phyloP scores from a whole-genome alignment of 2,113 vertebrate genomes.

The Bettongia penicillata region DNA sequence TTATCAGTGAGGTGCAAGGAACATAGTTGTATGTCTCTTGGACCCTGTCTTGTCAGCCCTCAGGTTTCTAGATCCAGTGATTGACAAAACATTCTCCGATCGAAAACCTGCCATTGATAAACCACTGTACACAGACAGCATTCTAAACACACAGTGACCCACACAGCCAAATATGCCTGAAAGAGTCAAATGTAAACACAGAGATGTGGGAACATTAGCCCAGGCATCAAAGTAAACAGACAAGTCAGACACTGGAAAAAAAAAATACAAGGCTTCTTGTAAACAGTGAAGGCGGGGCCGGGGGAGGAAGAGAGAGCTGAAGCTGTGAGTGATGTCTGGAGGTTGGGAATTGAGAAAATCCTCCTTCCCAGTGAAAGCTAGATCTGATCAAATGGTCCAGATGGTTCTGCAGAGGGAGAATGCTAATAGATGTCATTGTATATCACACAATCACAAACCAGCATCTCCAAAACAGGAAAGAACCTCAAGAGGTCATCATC shows the following conservation, averaged over 20 bases:
- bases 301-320: background rate
- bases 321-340: background rate
- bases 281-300: background rate
- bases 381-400: background rate
- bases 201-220: background rate
- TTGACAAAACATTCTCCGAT: background rate
- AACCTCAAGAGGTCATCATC: background rate
- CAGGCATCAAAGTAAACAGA: background rate
- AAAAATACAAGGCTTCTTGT: background rate
- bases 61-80: background rate
- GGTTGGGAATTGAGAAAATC: background rate
- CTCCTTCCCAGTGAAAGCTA: background rate
- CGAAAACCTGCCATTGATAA: background rate
- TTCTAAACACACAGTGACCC: background rate
- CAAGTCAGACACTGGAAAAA: background rate
- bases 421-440: background rate
- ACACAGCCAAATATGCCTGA: background rate
- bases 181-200: background rate
- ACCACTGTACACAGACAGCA: background rate
- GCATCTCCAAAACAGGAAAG: background rate
- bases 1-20: background rate
- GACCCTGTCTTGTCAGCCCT: background rate
- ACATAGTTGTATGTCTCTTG: background rate
- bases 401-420: background rate
- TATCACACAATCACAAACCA: background rate